phyloP scores from a whole-genome alignment of 2,797 vertebrate genomes.

The Rhabdomys pumilio region DNA sequence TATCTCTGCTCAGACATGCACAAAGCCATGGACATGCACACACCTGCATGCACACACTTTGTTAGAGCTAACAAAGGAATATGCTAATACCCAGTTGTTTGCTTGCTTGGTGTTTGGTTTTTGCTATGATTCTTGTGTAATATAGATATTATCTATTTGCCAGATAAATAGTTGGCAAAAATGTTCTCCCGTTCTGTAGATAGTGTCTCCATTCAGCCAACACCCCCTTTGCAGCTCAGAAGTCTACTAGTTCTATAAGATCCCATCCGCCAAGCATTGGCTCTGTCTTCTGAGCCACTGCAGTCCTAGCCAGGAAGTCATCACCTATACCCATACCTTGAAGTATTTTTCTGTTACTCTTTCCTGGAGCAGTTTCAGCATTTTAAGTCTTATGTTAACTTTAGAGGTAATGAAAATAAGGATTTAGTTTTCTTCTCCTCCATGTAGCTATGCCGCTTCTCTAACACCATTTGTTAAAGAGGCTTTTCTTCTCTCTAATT shows the following conservation, averaged over 20 bases:
- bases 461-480: background rate
- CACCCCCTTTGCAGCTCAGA: too few species aligned
- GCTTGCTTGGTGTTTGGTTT: background rate
- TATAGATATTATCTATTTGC: background rate
- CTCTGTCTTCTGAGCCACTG: background rate
- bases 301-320: background rate
- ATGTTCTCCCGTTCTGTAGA: background rate
- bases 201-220: background rate
- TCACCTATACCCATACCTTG: too few species aligned
- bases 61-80: background rate
- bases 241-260: background rate
- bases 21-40: too few species aligned
- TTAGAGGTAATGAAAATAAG: background rate
- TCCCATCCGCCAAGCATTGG: background rate
- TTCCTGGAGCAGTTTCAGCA: background rate
- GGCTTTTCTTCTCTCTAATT: background rate
- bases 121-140: background rate
- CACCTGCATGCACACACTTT: background rate
- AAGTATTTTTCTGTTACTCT: background rate
- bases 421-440: background rate
- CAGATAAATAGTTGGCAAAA: too few species aligned
- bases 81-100: background rate
- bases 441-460: background rate
- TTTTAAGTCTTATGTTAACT: background rate
- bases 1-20: background rate